These are phyloP conservation scores for Lepisosteus oculatus DNA, from an alignment of 2,113 vertebrate genomes.

Conservation along the genomic window DNA sequence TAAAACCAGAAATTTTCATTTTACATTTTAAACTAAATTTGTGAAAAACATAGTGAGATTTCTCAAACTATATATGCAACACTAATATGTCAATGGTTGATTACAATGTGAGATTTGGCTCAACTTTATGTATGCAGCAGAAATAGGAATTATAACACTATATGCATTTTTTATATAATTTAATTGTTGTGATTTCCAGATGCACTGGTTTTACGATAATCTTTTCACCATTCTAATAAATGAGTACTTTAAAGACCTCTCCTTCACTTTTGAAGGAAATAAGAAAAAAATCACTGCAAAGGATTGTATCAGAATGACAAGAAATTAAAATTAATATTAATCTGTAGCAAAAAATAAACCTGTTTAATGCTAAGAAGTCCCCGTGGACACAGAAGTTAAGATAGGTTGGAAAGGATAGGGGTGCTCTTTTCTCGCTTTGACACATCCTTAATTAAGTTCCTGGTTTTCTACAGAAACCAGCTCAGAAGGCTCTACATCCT, in stretches of 20 bases:
- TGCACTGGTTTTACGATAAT: too few relatives aligned
- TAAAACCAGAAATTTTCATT: too few relatives aligned
- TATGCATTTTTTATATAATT: neutral
- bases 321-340: neutral
- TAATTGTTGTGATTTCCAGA: too few relatives aligned
- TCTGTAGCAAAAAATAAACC: neutral
- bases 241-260: too few relatives aligned
- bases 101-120: neutral
- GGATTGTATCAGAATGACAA: too few relatives aligned
- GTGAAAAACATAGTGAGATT: too few relatives aligned
- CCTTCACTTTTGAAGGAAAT: too few relatives aligned
- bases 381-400: neutral
- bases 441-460: neutral
- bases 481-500: constrained; percentile 23
- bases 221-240: too few relatives aligned
- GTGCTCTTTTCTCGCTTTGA: neutral
- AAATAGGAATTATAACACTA: neutral
- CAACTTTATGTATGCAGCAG: neutral
- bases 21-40: too few relatives aligned
- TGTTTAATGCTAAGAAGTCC: neutral
- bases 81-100: neutral
- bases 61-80: too few relatives aligned
- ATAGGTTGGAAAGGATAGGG: neutral
- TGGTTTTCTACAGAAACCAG: constrained; percentile 14
- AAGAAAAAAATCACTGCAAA: too few relatives aligned